Percentiles rank a stretch among this genome's conserved stretches.
These are phyloP conservation scores for Cynaeus angustus DNA, from an alignment of 2,888 invertebrate genomes.

Conservation along the genomic window DNA sequence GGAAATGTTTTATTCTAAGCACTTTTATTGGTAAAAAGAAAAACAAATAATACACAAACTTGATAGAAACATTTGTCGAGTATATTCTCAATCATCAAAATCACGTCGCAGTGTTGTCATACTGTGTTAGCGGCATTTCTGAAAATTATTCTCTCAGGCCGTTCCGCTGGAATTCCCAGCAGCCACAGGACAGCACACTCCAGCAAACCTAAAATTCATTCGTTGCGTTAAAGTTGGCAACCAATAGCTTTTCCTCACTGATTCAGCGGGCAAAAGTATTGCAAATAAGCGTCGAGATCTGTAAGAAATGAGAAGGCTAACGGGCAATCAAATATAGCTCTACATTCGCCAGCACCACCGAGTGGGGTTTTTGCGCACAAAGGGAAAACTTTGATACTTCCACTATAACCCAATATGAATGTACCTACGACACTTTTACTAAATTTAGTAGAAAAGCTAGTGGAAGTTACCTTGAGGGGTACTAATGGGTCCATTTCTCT, in stretches of 20 bases:
- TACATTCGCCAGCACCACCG: conserved; percentile 38
- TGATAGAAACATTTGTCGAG: too few species aligned
- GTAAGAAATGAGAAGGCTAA: conserved; percentile 19
- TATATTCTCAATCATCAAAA: too few species aligned
- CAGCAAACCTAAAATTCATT: conserved; percentile 13
- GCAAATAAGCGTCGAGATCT: conserved; percentile 24
- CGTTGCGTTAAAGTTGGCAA: background rate
- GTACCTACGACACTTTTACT: too few species aligned
- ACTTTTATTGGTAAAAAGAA: too few species aligned
- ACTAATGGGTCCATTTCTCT: conserved; percentile 6
- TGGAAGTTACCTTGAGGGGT: conserved; percentile 32
- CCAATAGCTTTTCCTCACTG: conserved; percentile 20
- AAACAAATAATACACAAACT: too few species aligned
- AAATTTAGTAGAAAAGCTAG: too few species aligned
- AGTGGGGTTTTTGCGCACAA: conserved; percentile 37
- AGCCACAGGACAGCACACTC: conserved; percentile 27
- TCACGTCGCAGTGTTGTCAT: too few species aligned
- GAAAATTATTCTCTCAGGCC: too few species aligned
- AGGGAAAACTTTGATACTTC: background rate
- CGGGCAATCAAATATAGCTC: conserved; percentile 40
- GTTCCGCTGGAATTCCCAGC: too few species aligned
- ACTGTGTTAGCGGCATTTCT: too few species aligned
- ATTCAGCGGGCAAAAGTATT: conserved; percentile 47
- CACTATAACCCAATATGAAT: conserved; percentile 28
- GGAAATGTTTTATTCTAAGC: too few species aligned